Base-by-base conservation (phyloP, 2,113 vertebrate genomes). In the Channa maculata region DNA sequence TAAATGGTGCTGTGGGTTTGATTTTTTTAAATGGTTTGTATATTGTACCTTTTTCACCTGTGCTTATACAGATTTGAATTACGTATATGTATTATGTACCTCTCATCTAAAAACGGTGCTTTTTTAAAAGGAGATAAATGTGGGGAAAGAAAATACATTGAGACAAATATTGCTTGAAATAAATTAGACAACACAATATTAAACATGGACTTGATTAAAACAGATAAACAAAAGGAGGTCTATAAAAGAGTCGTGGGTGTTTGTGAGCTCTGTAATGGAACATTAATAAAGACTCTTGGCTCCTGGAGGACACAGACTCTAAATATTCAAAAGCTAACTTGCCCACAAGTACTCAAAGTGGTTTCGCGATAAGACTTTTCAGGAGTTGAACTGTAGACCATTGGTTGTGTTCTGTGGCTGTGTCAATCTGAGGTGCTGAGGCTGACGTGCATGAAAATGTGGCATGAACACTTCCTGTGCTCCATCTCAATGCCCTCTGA, bases 401-500 rank as follows among this genome's bases (percentile, higher is more conserved):
- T 50, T 51, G n/a, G 14, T 33, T 44, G 15, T 14, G 62, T 39
- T 60, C 1, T 0, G 8, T 49, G 14, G 15, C 8, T 5, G 34
- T 0, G 54, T 37, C 15, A 6, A 33, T 54, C 3, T n/a, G 43
- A 65, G 38, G 57, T 61, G 6, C 37, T 69, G 53, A 8, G 67
- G 60, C 53, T 65, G 43, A 79, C 66, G 53, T 51, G 72, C 70
- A 8, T 72, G 65, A 62, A 77, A 86, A 84, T 41, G 61, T 44
- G 15, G 44, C 44, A 3, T 1, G 2, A 75, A 65, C 41, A 6
- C 78, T 24, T 62, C 24, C n/a, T 34, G 48, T 34, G 54, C 52
- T 88, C 65, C 58, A 70, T 80, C 79, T 77, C 57, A 61, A 33
- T 13, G 9, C 68, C 63, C 52, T 68, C 64, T 74, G 77, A 75